phyloP scores from a whole-genome alignment of 2,113 vertebrate species.

The Podarcis muralis region DNA sequence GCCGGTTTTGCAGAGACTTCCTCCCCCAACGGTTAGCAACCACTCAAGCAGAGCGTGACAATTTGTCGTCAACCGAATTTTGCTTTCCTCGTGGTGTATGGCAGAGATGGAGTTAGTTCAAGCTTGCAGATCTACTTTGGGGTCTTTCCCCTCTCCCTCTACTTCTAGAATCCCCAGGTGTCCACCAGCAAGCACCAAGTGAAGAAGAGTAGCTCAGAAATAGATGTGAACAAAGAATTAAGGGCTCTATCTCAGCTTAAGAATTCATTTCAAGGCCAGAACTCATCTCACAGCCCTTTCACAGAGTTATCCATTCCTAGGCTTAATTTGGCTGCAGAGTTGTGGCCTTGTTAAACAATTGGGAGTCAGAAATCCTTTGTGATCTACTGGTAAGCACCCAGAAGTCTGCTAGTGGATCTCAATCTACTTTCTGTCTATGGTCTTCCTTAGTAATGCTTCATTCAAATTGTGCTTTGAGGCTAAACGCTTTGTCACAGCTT shows the following conservation, averaged over 20 bases:
- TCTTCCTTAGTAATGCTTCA: neutral
- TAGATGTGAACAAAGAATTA: neutral
- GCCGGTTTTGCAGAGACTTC: neutral
- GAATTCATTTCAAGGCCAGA: neutral
- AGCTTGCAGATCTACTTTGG: neutral
- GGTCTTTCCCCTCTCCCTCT: neutral
- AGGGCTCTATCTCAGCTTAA: neutral
- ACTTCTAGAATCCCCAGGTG: neutral
- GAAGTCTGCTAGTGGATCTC: neutral
- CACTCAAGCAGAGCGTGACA: neutral
- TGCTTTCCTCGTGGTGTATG: neutral
- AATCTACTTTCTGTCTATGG: neutral
- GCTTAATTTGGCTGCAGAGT: neutral
- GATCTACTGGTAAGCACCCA: neutral
- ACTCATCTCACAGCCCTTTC: neutral
- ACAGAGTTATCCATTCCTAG: neutral
- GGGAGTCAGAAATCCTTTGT: neutral
- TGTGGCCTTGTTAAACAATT: neutral
- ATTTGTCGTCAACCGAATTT: neutral
- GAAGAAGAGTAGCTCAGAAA: neutral
- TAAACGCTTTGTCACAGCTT: neutral
- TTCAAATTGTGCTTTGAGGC: constrained; percentile 9
- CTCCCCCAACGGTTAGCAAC: neutral
- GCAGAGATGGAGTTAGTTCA: neutral
- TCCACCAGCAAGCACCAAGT: neutral